A percentile compares a stretch with the other conserved stretches of the same genome.
Conservation (phyloP, 2,797 vertebrate species). For the Coluber constrictor region DNA sequence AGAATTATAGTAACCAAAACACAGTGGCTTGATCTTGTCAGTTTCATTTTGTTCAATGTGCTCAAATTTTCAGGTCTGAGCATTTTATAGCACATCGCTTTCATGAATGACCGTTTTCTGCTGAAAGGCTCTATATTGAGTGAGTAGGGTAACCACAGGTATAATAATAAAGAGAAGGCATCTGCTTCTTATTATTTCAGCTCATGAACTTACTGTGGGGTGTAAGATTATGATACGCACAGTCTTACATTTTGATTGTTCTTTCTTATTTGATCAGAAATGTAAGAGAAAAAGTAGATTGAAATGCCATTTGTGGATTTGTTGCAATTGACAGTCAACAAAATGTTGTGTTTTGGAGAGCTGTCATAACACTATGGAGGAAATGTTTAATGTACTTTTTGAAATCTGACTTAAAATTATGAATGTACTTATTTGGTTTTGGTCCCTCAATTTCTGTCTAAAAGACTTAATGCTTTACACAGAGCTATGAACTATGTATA, state of each 20-base stretch:
- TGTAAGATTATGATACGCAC: background rate
- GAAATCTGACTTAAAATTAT: background rate
- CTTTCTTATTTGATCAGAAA: background rate
- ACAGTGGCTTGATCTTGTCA: slow-evolving; percentile 59
- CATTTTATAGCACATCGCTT: slow-evolving; percentile 29
- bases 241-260: background rate
- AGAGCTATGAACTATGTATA: background rate
- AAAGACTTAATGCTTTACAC: background rate
- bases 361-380: background rate
- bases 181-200: background rate
- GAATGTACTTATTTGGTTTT: background rate
- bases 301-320: background rate
- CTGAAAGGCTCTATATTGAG: slow-evolving; percentile 29
- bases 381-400: background rate
- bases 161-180: background rate
- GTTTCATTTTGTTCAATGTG: slow-evolving; percentile 56
- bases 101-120: slow-evolving; percentile 16
- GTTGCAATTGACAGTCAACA: background rate
- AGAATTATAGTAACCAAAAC: slow-evolving; percentile 56
- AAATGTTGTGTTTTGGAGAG: background rate
- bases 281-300: background rate
- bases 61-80: slow-evolving; percentile 41
- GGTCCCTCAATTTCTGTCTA: background rate
- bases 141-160: background rate
- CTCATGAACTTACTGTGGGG: background rate